Percentiles rank a stretch among this genome's conserved stretches.
phyloP scores from a whole-genome alignment of 2,888 invertebrate genomes.

The Cephus runcator region DNA sequence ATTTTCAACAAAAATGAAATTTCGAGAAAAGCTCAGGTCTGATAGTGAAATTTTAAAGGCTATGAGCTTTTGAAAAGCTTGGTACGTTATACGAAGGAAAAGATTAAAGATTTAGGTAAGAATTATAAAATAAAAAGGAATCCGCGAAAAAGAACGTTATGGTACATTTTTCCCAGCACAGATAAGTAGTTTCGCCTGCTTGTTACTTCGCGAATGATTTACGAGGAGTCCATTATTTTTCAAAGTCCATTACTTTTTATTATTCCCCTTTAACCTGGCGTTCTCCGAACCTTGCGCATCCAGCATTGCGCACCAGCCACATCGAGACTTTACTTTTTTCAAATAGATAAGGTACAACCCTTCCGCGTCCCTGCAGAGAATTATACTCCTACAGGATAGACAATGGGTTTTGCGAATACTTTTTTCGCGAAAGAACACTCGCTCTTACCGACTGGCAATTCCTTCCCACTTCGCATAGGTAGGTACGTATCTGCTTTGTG shows the following conservation, averaged over 20 bases:
- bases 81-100: neutral
- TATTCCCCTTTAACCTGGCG: conserved; percentile 12
- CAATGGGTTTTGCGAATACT: neutral
- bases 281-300: neutral
- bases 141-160: neutral
- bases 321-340: neutral
- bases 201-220: conserved; percentile 30
- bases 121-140: neutral
- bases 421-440: neutral
- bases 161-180: neutral
- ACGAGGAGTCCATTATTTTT: conserved; percentile 27
- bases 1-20: neutral
- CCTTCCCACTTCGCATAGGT: neutral
- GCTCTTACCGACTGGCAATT: neutral
- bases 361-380: neutral
- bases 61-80: neutral
- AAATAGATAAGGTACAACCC: neutral
- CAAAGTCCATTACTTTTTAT: conserved; percentile 31
- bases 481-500: neutral
- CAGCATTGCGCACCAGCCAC: neutral
- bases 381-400: neutral
- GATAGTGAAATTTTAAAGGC: neutral
- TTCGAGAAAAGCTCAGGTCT: neutral
- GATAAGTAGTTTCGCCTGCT: conserved; percentile 10
- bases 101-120: neutral